These are phyloP conservation scores for Eupleurogrammus muticus DNA, from an alignment of 2,797 vertebrate genomes.

Conservation along the genomic window DNA sequence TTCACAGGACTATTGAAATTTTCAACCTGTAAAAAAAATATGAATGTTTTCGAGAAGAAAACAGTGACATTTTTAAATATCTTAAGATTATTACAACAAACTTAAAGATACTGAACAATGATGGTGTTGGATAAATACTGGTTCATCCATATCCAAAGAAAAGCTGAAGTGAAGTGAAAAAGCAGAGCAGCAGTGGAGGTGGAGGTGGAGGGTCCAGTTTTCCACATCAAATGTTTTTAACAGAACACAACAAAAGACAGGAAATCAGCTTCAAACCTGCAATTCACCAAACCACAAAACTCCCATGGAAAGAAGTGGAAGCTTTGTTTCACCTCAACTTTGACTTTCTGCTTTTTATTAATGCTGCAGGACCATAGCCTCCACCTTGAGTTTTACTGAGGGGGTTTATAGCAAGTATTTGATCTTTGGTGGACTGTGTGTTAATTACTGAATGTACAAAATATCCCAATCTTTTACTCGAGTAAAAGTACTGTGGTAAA, in stretches of 20 bases:
- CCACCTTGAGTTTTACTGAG: not conserved
- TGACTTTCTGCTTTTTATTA: not conserved
- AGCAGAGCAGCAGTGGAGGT: slow-evolving; percentile 12
- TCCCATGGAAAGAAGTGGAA: slow-evolving; percentile 1
- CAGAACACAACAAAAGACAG: slow-evolving; percentile 53
- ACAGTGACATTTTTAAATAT: not conserved
- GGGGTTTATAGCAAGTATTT: not conserved
- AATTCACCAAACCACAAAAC: slow-evolving; percentile 28
- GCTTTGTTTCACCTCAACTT: not conserved
- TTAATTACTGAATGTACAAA: not conserved
- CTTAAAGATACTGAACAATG: not conserved
- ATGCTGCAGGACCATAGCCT: not conserved
- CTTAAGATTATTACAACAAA: not conserved
- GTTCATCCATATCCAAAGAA: slow-evolving; percentile 17
- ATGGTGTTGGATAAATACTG: not conserved
- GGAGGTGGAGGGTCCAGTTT: slow-evolving; percentile 38
- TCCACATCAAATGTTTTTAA: slow-evolving; percentile 58
- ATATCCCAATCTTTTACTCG: too few relatives aligned
- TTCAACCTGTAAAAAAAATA: not conserved
- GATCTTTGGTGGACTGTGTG: not conserved
- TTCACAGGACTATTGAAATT: too few relatives aligned
- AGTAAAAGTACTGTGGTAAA: too few relatives aligned
- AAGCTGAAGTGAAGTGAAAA: slow-evolving; percentile 25
- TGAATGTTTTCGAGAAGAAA: too few relatives aligned
- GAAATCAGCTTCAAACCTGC: slow-evolving; percentile 53